Conservation (phyloP, 2,113 vertebrate genomes). For the Cranoglanis bouderius region DNA sequence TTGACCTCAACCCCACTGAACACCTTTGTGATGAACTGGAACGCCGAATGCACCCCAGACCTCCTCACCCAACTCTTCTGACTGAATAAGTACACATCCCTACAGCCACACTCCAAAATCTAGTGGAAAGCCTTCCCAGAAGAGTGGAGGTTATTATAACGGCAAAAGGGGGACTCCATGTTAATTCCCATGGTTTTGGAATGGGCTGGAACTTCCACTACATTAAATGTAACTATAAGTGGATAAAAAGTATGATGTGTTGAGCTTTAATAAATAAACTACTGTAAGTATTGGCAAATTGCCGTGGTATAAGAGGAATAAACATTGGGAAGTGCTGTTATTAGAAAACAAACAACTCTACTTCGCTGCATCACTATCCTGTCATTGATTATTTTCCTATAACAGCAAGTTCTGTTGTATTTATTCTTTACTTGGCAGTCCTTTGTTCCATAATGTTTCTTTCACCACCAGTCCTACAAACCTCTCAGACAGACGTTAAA, state of each 20-base stretch:
- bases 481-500: neutral
- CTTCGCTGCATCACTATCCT: neutral
- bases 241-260: neutral
- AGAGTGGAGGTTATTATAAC: no score
- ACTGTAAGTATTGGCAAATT: neutral
- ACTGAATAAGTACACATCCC: no score
- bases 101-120: no score
- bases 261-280: neutral
- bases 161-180: no score
- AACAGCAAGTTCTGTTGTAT: neutral
- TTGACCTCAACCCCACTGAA: no score
- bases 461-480: neutral
- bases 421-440: neutral
- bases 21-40: no score
- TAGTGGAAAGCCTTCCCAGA: no score
- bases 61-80: no score
- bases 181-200: no score
- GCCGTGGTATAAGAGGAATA: neutral
- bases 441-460: neutral
- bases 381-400: neutral
- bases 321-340: neutral
- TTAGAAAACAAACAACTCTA: neutral
- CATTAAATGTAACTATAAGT: neutral
- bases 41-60: no score
- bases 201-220: neutral